phyloP scores from a whole-genome alignment of 2,113 vertebrate genomes.

The Suncus etruscus region DNA sequence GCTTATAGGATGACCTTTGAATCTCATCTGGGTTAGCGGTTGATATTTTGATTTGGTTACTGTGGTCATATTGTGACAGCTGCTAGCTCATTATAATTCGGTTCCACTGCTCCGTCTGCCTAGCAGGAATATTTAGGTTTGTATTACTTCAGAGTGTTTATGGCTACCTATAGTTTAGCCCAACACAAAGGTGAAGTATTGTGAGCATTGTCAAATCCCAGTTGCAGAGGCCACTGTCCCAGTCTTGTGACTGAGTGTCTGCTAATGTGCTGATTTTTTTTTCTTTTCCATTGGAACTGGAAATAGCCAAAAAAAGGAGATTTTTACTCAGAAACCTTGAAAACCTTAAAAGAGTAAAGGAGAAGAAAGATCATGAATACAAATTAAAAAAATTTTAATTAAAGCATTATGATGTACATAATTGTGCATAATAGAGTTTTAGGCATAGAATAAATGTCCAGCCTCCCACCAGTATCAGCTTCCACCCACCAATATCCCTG shows the following conservation, averaged over 20 bases:
- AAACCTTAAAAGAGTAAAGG: slow-evolving; percentile 50
- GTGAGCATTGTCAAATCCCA: slow-evolving; percentile 55
- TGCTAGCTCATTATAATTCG: slow-evolving; percentile 82
- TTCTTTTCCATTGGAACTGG: slow-evolving; percentile 61
- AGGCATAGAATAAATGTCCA: no score
- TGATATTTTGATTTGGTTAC: slow-evolving; percentile 85
- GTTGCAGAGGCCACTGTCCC: slow-evolving; percentile 14
- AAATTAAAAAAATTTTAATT: neutral
- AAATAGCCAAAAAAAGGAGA: slow-evolving; percentile 49
- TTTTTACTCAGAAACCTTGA: slow-evolving; percentile 55
- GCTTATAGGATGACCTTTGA: slow-evolving; percentile 85
- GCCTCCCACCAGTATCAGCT: no score
- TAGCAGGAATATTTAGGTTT: slow-evolving; percentile 81
- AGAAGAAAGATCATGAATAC: slow-evolving; percentile 46
- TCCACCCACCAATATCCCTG: no score
- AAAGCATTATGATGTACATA: no score
- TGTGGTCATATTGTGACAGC: slow-evolving; percentile 86
- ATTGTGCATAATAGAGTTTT: no score
- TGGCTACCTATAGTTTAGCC: slow-evolving; percentile 53
- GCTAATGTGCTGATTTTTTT: slow-evolving; percentile 56
- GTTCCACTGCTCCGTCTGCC: slow-evolving; percentile 75
- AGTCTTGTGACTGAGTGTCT: slow-evolving; percentile 56
- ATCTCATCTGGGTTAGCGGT: slow-evolving; percentile 84
- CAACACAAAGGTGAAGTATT: slow-evolving; percentile 67
- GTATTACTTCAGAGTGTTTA: slow-evolving; percentile 77